These are phyloP conservation scores for Myathropa florea DNA, from an alignment of 2,888 invertebrate genomes.

Conservation along the genomic window DNA sequence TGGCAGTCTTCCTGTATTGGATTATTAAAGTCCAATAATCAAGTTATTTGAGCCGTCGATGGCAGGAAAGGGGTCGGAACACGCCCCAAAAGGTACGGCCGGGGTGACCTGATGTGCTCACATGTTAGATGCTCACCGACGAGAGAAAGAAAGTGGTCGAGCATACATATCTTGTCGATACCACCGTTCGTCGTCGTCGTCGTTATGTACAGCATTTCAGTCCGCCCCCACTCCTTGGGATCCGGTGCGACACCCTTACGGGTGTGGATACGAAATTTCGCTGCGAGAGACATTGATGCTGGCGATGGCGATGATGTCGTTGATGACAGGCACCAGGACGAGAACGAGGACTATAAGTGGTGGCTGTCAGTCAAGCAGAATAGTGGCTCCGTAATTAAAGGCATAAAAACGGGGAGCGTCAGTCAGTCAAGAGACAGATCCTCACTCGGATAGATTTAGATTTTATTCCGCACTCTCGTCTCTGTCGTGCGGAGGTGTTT, in stretches of 20 bases:
- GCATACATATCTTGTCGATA: conserved; percentile 44
- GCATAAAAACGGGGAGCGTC: conserved; percentile 52
- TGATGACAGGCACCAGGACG: background rate
- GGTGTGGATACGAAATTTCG: conserved; percentile 42
- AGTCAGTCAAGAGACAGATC: conserved; percentile 63
- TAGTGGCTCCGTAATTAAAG: conserved; percentile 64
- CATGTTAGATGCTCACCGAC: conserved; percentile 46
- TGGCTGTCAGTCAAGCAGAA: conserved; percentile 52
- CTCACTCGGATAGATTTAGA: conserved; percentile 56
- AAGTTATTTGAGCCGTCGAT: conserved; percentile 41
- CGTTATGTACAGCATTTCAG: conserved; percentile 9
- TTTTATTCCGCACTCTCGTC: conserved; percentile 15
- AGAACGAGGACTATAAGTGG: conserved; percentile 38
- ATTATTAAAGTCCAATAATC: conserved; percentile 69
- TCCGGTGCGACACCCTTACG: background rate
- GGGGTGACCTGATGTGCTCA: background rate
- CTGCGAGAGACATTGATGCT: conserved; percentile 33
- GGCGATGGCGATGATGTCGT: background rate
- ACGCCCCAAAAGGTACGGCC: background rate
- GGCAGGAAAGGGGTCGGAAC: background rate
- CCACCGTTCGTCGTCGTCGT: conserved; percentile 13
- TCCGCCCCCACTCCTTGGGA: background rate
- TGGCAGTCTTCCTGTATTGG: conserved; percentile 49
- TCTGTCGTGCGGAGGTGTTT: background rate
- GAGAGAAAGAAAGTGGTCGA: conserved; percentile 67